Conservation (phyloP, 2,113 vertebrate genomes). For the Reinhardtius hippoglossoides region DNA sequence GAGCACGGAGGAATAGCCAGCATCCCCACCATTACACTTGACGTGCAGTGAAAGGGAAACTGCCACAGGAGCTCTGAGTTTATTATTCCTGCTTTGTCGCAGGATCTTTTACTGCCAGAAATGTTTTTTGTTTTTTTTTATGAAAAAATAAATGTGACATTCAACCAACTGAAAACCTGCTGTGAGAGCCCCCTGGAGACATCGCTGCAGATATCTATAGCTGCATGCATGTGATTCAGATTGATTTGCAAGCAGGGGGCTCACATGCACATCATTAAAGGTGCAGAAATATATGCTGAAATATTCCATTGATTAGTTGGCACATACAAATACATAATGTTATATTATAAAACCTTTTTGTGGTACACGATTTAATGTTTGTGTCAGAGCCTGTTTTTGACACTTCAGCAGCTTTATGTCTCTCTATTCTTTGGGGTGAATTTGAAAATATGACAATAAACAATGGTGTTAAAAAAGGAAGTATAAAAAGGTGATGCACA, state of each 20-base stretch:
- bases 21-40: conserved; percentile 15
- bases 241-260: not conserved
- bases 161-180: not conserved
- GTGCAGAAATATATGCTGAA: not conserved
- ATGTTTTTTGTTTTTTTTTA: not conserved
- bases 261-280: not conserved
- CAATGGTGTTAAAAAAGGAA: not conserved
- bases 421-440: not conserved
- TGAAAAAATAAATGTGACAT: not conserved
- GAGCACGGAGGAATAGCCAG: conserved; percentile 25
- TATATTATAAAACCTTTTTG: not conserved
- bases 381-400: too few relatives aligned
- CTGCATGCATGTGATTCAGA: conserved; percentile 1
- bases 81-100: not conserved
- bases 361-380: too few relatives aligned
- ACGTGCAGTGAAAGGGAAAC: not conserved
- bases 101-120: not conserved
- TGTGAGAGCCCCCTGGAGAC: not conserved
- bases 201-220: not conserved
- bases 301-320: conserved; percentile 9
- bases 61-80: not conserved
- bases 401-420: not conserved
- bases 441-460: not conserved
- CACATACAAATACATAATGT: conserved; percentile 2
- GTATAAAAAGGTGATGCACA: not conserved